phyloP scores from a whole-genome alignment of 2,113 vertebrate genomes.

The Naja naja region DNA sequence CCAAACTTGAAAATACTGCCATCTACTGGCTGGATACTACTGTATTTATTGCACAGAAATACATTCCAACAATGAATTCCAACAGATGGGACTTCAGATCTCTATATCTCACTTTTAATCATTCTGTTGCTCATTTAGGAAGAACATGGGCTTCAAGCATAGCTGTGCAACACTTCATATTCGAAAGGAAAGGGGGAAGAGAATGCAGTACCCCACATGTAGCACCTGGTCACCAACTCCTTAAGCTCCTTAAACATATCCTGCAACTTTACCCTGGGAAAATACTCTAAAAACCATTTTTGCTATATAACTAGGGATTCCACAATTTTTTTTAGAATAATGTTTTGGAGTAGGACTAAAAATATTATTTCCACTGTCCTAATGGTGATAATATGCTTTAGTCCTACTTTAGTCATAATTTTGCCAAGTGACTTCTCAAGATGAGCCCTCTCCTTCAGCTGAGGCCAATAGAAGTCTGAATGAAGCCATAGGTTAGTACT shows the following conservation, averaged over 20 bases:
- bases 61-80: no score
- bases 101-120: not conserved
- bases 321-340: not conserved
- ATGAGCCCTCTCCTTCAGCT: not conserved
- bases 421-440: not conserved
- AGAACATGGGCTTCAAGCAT: not conserved
- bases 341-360: not conserved
- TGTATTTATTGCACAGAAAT: no score
- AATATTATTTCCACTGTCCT: not conserved
- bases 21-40: no score
- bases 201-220: not conserved
- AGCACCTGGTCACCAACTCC: not conserved
- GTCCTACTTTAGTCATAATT: not conserved
- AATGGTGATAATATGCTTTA: not conserved
- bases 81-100: not conserved
- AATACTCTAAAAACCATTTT: not conserved
- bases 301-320: not conserved
- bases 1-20: no score
- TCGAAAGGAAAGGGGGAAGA: not conserved
- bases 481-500: not conserved
- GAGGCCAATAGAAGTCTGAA: not conserved
- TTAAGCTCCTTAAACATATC: not conserved
- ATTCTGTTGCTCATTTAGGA: not conserved
- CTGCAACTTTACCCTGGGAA: not conserved
- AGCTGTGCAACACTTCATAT: not conserved